phyloP scores from a whole-genome alignment of 2,113 vertebrate species.

The Bubo scandiacus region DNA sequence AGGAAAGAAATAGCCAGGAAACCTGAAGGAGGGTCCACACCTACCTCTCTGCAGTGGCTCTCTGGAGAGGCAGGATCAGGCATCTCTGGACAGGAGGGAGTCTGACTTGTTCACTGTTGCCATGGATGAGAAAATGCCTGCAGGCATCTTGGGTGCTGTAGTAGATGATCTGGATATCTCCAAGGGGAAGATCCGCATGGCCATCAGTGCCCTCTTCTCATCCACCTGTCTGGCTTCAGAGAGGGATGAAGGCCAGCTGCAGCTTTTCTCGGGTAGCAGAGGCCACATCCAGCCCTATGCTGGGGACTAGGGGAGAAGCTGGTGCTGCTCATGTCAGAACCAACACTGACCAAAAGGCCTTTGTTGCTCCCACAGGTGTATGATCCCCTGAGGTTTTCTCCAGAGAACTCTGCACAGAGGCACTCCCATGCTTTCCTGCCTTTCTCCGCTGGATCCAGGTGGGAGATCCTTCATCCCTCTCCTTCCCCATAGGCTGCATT shows the following conservation, averaged over 20 bases:
- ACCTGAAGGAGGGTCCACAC: background rate
- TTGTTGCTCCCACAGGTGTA: conserved; percentile 75
- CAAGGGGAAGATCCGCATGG: background rate
- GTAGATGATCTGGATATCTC: background rate
- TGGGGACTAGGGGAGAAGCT: background rate
- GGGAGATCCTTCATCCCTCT: background rate
- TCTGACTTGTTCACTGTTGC: background rate
- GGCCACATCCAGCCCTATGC: background rate
- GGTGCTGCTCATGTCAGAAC: background rate
- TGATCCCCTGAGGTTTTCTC: conserved; percentile 89
- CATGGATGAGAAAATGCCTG: background rate
- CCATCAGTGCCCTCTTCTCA: background rate
- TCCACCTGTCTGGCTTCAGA: background rate
- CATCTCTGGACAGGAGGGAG: background rate
- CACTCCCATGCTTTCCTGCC: conserved; percentile 87
- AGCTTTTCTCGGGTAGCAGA: background rate
- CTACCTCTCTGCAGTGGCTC: background rate
- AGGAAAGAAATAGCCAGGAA: background rate
- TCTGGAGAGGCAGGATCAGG: background rate
- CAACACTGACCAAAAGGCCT: background rate
- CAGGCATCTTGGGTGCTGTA: background rate
- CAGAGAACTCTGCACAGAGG: conserved; percentile 80
- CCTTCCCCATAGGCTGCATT: background rate
- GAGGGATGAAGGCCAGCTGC: background rate
- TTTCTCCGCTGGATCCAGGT: conserved; percentile 84